Conservation (phyloP, 2,888 invertebrate species). For the Noctua janthe region DNA sequence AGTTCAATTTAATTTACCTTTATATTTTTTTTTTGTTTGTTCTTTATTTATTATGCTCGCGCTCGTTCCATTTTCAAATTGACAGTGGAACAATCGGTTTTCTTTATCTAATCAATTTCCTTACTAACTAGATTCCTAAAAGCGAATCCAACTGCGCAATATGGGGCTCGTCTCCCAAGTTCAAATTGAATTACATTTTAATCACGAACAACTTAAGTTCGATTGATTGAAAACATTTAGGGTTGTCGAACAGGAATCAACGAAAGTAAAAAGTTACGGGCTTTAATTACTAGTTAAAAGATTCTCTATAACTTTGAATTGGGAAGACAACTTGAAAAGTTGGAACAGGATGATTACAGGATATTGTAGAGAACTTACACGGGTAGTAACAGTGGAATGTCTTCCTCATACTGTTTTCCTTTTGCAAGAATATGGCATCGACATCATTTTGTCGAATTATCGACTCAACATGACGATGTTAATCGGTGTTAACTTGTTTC, state of each 20-base stretch:
- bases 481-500: constrained; percentile 43
- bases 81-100: constrained; percentile 6
- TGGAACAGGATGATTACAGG: neutral
- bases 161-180: constrained; percentile 9
- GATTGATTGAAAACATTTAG: constrained; percentile 20
- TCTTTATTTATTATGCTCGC: neutral
- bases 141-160: neutral
- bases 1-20: neutral
- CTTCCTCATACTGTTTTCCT: neutral
- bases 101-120: neutral
- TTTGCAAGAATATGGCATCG: constrained; percentile 37
- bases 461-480: constrained; percentile 22
- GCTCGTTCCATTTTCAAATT: neutral
- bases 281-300: constrained; percentile 5
- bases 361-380: neutral
- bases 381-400: neutral
- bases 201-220: constrained; percentile 22
- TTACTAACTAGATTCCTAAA: constrained; percentile 27
- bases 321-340: neutral
- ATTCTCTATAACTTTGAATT: constrained; percentile 3
- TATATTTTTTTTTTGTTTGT: neutral
- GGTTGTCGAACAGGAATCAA: constrained; percentile 1
- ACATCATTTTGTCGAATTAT: constrained; percentile 27
- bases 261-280: neutral
- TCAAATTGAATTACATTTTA: constrained; percentile 44